These are phyloP conservation scores for Synodontis membranacea DNA, from an alignment of 2,113 vertebrate genomes.

Conservation along the genomic window DNA sequence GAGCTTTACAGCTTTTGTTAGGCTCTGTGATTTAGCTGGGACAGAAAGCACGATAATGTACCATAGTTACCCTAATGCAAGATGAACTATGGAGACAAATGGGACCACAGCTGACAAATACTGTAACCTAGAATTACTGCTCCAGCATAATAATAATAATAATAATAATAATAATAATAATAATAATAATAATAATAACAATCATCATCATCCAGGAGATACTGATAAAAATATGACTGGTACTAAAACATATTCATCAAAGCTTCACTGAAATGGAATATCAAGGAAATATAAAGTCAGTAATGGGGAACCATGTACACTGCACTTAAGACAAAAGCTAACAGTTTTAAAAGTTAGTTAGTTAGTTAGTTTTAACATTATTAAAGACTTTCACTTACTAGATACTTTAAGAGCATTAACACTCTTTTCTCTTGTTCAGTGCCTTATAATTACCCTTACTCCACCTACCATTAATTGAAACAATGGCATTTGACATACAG, in stretches of 20 bases:
- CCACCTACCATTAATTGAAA: constrained; percentile 7
- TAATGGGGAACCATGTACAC: background rate
- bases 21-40: constrained; percentile 52
- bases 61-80: constrained; percentile 5
- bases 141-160: constrained; percentile 27
- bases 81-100: constrained; percentile 29
- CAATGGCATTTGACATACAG: constrained; percentile 25
- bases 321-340: constrained; percentile 12
- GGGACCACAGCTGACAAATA: constrained; percentile 17
- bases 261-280: background rate
- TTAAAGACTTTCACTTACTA: constrained; percentile 1
- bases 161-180: too few relatives aligned
- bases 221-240: background rate
- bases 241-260: background rate
- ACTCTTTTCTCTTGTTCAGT: constrained; percentile 18
- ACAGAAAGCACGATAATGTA: constrained; percentile 40
- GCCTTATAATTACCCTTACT: constrained; percentile 19
- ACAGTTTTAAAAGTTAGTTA: too few relatives aligned
- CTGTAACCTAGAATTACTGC: constrained; percentile 49
- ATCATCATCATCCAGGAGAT: background rate
- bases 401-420: constrained; percentile 17
- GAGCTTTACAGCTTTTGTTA: constrained; percentile 32
- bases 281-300: background rate
- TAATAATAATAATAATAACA: too few relatives aligned
- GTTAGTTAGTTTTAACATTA: too few relatives aligned